Conservation (phyloP, 2,797 vertebrate genomes). For the Gymnocypris eckloni region DNA sequence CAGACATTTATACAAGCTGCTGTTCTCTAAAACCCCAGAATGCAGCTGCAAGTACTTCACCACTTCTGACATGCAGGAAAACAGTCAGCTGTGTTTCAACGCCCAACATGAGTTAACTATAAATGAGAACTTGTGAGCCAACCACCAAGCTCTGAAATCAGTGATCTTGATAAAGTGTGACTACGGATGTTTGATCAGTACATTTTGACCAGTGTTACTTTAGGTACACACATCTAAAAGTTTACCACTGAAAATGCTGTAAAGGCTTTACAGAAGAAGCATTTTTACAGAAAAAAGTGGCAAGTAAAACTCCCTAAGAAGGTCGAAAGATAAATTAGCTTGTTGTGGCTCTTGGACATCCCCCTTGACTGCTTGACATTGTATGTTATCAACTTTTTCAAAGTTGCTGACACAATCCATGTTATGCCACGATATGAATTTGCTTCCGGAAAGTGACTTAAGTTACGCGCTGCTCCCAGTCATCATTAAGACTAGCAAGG, state of each 20-base stretch:
- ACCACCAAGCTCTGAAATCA: background rate
- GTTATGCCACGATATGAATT: slow-evolving; percentile 31
- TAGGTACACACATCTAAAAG: background rate
- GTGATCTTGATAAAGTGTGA: background rate
- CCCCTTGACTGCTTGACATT: background rate
- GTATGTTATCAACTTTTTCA: slow-evolving; percentile 3
- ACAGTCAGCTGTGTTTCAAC: background rate
- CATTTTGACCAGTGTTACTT: background rate
- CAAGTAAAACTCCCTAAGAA: background rate
- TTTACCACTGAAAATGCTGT: background rate
- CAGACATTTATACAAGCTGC: background rate
- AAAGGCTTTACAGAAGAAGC: background rate
- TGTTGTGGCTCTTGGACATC: slow-evolving; percentile 11
- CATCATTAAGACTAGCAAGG: slow-evolving; percentile 57
- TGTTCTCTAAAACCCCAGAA: background rate
- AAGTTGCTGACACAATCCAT: slow-evolving; percentile 46
- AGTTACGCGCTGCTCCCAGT: slow-evolving; percentile 39
- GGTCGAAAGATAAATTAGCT: background rate
- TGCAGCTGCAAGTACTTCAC: background rate
- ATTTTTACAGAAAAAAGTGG: background rate
- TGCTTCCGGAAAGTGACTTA: slow-evolving; percentile 29
- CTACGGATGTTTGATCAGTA: background rate
- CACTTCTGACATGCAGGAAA: background rate
- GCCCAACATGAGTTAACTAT: background rate
- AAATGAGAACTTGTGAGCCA: slow-evolving; percentile 6